Base-by-base conservation (phyloP, 2,888 invertebrate genomes). In the Leptarthrus brevirostris region DNA sequence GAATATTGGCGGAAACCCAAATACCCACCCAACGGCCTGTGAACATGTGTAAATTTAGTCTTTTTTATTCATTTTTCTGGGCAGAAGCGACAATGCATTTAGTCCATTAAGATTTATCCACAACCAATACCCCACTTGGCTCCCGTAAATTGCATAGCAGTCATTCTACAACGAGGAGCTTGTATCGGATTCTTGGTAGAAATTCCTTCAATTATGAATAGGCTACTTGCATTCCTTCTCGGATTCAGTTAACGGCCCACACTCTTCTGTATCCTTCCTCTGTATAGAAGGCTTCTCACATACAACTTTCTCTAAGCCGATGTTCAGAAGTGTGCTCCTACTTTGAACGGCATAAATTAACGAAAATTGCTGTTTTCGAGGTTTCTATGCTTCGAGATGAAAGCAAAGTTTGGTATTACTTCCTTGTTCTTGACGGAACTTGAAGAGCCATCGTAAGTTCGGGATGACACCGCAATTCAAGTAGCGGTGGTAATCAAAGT, bases 361-460 rank as follows among this genome's bases (percentile, higher is more conserved):
- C 16, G 56, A 26, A 56, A 56, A 56, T 56, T 56, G 56, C 56
- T 56, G 56, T 26, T 56, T 56, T 26, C n/a, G 56, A 56, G 56
- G 56, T 26, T 56, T 26, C 56, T 30, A 56, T 26, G 26, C 30
- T 24, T 26, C 30, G 30, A 56, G 56, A 56, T 56, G 30, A 56
- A 56, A 56, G 56, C 30, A 56, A 56, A 56, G 56, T 56, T 56
- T 56, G 30, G 30, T 56, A 56, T 26, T 30, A 5, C 10, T 8
- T 56, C 56, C 30, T 16, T 34, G 30, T 10, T 14, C 56, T 30
- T 56, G 56, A 26, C 30, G 34, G 30, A 30, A 1, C 56, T 56
- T 6, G 30, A 16, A 56, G 56, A 16, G 16, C 56, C 56, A 26
- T 56, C 56, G 24, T 56, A 30, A 56, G 30, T 56, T 56, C 30